Conservation (phyloP, 1,140 invertebrate species). For the Kradibia gibbosae region DNA sequence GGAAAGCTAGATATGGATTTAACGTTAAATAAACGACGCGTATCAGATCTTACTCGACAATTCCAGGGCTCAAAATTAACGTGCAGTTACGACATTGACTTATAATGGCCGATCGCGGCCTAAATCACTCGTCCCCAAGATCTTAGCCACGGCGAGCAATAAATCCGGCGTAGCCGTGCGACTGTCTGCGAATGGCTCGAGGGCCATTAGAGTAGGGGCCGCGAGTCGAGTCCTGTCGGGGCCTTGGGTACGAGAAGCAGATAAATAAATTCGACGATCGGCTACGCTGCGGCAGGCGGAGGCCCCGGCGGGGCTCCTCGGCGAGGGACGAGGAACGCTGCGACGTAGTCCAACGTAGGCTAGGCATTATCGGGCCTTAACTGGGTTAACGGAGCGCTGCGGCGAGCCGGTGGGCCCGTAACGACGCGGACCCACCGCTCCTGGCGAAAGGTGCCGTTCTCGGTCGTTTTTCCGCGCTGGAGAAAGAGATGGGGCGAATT, state of each 20-base stretch:
- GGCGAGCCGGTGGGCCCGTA: background rate
- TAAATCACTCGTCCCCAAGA: background rate
- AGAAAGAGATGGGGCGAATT: conserved; percentile 6
- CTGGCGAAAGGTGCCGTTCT: conserved; percentile 59
- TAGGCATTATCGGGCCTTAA: conserved; percentile 37
- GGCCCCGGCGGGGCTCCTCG: too few species aligned
- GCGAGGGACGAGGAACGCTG: background rate
- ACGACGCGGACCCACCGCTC: background rate
- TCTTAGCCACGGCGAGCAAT: background rate
- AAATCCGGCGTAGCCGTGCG: background rate
- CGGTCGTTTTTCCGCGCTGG: conserved; percentile 27
- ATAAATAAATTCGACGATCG: conserved; percentile 36
- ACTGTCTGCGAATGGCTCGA: background rate
- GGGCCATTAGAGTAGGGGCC: too few species aligned
- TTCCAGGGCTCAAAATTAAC: background rate
- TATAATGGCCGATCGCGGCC: background rate
- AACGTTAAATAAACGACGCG: background rate
- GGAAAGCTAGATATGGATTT: background rate
- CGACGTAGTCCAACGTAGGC: background rate
- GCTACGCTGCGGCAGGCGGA: conserved; percentile 1
- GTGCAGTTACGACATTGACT: conserved; percentile 1
- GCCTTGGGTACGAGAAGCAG: background rate
- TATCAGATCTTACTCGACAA: background rate
- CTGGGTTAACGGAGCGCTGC: conserved; percentile 43
- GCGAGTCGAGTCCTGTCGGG: too few species aligned